Conservation (phyloP, 2,797 vertebrate genomes). For the Onychomys arenicola region DNA sequence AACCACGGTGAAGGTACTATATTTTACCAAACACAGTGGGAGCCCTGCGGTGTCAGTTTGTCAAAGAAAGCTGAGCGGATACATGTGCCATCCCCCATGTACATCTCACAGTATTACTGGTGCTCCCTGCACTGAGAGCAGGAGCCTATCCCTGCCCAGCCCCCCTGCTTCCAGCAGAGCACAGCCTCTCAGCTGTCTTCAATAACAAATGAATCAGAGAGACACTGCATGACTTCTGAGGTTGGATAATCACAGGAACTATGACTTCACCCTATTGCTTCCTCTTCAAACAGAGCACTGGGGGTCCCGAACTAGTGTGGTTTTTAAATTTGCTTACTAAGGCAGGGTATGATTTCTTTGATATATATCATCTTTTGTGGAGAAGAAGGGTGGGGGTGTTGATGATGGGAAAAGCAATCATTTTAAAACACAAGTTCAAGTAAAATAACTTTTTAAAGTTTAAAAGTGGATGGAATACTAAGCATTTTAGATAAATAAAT, state of each 20-base stretch:
- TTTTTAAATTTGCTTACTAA: constrained; percentile 30
- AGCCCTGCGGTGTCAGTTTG: not conserved
- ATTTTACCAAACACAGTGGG: not conserved
- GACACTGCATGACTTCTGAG: not conserved
- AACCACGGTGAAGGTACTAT: rapidly evolving
- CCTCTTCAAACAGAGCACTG: not conserved
- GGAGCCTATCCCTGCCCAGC: not conserved
- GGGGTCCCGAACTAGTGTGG: not conserved
- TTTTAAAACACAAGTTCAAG: constrained; percentile 27
- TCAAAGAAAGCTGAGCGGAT: not conserved
- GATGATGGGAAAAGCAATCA: not conserved
- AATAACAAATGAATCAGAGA: not conserved
- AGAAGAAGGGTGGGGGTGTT: rapidly evolving
- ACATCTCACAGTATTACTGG: not conserved
- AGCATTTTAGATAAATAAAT: constrained; percentile 36
- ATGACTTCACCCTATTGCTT: not conserved
- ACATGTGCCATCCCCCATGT: not conserved
- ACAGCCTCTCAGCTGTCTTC: not conserved
- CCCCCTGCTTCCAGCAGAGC: not conserved
- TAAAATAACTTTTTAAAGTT: not conserved
- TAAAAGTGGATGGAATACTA: constrained; percentile 38
- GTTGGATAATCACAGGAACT: not conserved
- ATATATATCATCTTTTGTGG: not conserved
- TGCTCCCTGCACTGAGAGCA: not conserved
- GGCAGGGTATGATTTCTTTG: not conserved